A percentile compares a stretch with the other conserved stretches of the same genome.
phyloP scores from a whole-genome alignment of 2,888 invertebrate genomes.

The Seladonia tumulorum region DNA sequence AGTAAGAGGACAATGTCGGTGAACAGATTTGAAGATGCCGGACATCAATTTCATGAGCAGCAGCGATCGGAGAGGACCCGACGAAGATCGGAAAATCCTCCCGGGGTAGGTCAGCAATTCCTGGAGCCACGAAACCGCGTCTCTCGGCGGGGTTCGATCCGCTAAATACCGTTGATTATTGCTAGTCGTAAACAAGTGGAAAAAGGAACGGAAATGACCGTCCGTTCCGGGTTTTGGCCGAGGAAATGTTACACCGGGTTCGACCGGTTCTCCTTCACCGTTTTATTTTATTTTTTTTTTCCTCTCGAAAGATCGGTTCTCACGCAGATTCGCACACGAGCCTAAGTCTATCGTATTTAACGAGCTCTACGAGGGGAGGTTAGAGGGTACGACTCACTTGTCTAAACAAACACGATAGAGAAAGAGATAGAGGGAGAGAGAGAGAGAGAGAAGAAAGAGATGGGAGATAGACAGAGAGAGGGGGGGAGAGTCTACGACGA shows the following conservation, averaged over 20 bases:
- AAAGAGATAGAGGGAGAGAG: conserved; percentile 15
- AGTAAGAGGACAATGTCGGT: background rate
- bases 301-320: conserved; percentile 29
- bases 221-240: background rate
- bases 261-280: background rate
- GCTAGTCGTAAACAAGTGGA: background rate
- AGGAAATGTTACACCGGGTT: background rate
- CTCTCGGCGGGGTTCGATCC: background rate
- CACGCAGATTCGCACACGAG: conserved; percentile 48
- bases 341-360: conserved; percentile 72
- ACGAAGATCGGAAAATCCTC: background rate
- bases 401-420: conserved; percentile 79
- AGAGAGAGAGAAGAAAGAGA: conserved; percentile 61
- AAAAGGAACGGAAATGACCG: background rate
- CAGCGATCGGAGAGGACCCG: background rate
- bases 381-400: conserved; percentile 71
- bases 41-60: background rate
- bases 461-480: background rate
- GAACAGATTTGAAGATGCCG: background rate
- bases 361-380: conserved; percentile 68
- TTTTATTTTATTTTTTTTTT: too few species aligned
- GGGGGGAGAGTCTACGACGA: conserved; percentile 68
- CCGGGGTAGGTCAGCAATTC: background rate
- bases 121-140: background rate
- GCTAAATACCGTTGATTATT: conserved; percentile 3